Conservation (phyloP, 2,797 vertebrate genomes). For the Acanthurus leucopareius region DNA sequence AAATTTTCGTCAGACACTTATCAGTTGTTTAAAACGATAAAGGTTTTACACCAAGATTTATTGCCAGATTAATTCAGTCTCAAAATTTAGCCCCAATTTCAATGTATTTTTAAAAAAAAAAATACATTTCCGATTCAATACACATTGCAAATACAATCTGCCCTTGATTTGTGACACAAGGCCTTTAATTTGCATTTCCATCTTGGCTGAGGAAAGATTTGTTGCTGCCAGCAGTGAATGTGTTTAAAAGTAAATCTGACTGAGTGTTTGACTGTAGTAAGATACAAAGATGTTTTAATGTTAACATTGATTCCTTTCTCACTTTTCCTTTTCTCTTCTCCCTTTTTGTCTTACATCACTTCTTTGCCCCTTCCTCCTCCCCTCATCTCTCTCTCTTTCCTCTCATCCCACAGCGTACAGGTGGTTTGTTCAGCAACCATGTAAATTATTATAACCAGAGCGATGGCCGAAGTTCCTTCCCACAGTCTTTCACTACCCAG, state of each 20-base stretch:
- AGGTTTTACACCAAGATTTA: neutral
- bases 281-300: neutral
- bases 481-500: constrained; percentile 97
- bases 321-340: neutral
- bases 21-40: neutral
- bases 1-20: neutral
- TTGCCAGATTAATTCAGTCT: constrained; percentile 7
- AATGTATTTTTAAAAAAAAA: neutral
- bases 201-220: constrained; percentile 45
- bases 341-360: neutral
- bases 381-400: neutral
- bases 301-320: constrained; percentile 12
- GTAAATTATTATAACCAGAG: constrained; percentile 97
- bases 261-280: constrained; percentile 18
- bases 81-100: constrained; percentile 5
- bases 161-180: constrained; percentile 2
- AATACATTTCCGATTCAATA: neutral
- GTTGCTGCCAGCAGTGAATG: constrained; percentile 38
- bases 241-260: constrained; percentile 16
- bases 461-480: constrained; percentile 92
- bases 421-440: constrained; percentile 97
- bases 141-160: neutral
- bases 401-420: constrained; percentile 87
- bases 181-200: constrained; percentile 46
- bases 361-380: neutral